Evolutionary conservation across 2,888 invertebrate species (phyloP), one percentile per base, ranked within the genome.

Genomic region (Trisateles emortualis): DNA sequence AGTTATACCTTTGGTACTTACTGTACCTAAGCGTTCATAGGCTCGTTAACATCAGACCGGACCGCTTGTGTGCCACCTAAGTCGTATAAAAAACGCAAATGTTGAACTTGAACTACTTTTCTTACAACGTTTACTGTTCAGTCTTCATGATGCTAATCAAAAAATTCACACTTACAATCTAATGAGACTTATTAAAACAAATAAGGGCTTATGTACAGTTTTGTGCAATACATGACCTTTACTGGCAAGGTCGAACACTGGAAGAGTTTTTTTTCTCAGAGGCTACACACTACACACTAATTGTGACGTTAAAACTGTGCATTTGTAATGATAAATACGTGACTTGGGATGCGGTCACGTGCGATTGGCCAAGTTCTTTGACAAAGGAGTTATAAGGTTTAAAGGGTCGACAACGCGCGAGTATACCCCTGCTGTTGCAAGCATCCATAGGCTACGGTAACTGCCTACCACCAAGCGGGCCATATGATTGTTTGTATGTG

Each of bases 281-380:
- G 32, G 5, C 32, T n/a, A n/a, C n/a, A n/a, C 8, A 26, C 26
- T 8, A 8, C n/a, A 10, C 17, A n/a, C 17, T 17, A 8, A 30
- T 19, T 17, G 13, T 9, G 16, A 13, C 8, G 26, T 10, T 36
- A 38, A 45, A 45, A 36, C 36, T 16, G 9, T 19, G 17, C 9
- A 38, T 45, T 14, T 30, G 14, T 39, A 46, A 39, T 39, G 22
- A 46, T 1, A 9, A 11, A 46, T 3, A 30, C 46, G 30, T 39
- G 39, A 46, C 30, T 32, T n/a, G 13, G 13, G 13, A 3, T 14
- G 8, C 3, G 2, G 17, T 13, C 39, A 46, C 30, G 30, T 38
- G 22, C 4, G 17, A n/a, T n/a, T n/a, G n/a, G n/a, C n/a, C n/a
- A n/a, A n/a, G n/a, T n/a, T n/a, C n/a, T n/a, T n/a, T n/a, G n/a